Conservation (phyloP, 2,113 vertebrate species). For the Peromyscus polionotus region DNA sequence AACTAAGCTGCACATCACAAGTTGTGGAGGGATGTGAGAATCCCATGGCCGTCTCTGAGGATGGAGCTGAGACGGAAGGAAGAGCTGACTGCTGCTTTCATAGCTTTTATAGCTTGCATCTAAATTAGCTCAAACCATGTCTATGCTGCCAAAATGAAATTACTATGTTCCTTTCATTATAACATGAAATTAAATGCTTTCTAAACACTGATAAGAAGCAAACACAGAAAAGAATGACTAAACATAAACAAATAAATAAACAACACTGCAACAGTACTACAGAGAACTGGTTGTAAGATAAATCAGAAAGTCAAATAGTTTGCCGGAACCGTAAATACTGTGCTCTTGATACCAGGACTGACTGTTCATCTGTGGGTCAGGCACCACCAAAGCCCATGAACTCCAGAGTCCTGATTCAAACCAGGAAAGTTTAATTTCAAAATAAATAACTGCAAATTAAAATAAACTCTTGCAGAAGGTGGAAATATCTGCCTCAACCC, state of each 20-base stretch:
- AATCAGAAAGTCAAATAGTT: not conserved
- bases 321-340: not conserved
- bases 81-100: not conserved
- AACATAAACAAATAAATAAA: constrained; percentile 15
- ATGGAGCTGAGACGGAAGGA: not conserved
- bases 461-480: not conserved
- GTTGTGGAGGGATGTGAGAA: not conserved
- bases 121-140: not conserved
- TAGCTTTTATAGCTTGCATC: not conserved
- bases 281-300: not conserved
- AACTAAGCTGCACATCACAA: not conserved
- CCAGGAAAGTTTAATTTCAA: not conserved
- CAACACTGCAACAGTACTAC: not conserved
- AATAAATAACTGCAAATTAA: not conserved
- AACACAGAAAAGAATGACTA: constrained; percentile 13
- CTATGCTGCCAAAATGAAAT: constrained; percentile 27
- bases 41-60: not conserved
- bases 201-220: constrained; percentile 19
- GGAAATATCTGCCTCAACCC: not conserved
- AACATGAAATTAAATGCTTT: constrained; percentile 7
- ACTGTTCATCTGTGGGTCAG: not conserved
- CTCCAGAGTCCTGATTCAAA: not conserved
- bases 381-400: not conserved
- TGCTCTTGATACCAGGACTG: not conserved
- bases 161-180: not conserved